Evolutionary conservation across 2,797 vertebrate species (phyloP).

Genomic region (Distichodus sexfasciatus): DNA sequence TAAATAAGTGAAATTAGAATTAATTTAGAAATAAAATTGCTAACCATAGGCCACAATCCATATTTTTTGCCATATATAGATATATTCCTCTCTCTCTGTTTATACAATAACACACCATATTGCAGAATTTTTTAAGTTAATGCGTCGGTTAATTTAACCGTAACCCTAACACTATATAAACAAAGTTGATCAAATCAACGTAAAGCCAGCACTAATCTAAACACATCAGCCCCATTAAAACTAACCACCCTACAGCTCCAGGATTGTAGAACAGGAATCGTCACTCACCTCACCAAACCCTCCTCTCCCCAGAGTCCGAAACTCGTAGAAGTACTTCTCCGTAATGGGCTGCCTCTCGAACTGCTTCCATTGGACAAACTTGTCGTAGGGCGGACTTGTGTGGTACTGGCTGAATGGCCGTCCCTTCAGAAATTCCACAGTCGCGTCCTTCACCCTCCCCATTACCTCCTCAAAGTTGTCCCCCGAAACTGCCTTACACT

Average conservation of each 20-base stretch:
- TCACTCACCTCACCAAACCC: conserved; percentile 88
- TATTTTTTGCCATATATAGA: too few species aligned
- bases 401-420: conserved; percentile 82
- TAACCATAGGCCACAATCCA: too few species aligned
- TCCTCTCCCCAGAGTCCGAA: conserved; percentile 84
- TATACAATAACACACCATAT: too few species aligned
- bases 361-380: conserved; percentile 86
- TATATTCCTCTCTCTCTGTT: too few species aligned
- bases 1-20: too few species aligned
- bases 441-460: conserved; percentile 68
- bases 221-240: too few species aligned
- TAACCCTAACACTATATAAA: too few species aligned
- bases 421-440: conserved; percentile 72
- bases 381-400: conserved; percentile 77
- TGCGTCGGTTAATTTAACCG: too few species aligned
- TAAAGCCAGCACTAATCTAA: too few species aligned
- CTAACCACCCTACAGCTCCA: neutral
- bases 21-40: too few species aligned
- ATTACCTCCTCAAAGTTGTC: conserved; percentile 65
- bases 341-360: conserved; percentile 79
- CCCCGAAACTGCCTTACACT: conserved; percentile 62
- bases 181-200: too few species aligned
- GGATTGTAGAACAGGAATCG: neutral
- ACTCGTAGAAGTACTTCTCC: conserved; percentile 85
- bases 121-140: too few species aligned